Evolutionary conservation across 2,888 invertebrate genomes (phyloP).

Genomic region (Tribolium freemani): DNA sequence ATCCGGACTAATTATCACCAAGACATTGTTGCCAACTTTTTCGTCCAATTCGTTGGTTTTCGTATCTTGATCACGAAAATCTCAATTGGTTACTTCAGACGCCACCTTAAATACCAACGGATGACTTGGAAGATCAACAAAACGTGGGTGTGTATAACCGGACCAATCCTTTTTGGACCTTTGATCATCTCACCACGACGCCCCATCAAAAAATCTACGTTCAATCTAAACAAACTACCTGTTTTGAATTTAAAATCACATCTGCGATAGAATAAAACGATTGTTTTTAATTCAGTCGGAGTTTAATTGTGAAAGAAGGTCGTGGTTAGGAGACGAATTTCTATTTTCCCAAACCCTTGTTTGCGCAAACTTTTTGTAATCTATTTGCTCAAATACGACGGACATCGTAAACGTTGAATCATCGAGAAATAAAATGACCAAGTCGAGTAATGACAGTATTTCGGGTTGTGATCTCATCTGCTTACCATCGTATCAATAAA

Average conservation of each 20-base stretch:
- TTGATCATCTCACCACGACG: slow-evolving; percentile 9
- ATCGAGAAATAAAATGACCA: slow-evolving; percentile 20
- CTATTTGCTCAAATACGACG: slow-evolving; percentile 10
- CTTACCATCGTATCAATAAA: too few species aligned
- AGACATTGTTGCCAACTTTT: neutral
- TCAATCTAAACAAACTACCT: neutral
- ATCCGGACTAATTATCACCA: neutral
- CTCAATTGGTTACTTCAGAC: neutral
- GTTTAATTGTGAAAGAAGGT: neutral
- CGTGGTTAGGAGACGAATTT: neutral
- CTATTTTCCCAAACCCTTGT: neutral
- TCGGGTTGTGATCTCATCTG: slow-evolving; percentile 25
- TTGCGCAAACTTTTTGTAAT: slow-evolving; percentile 11
- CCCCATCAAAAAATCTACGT: neutral
- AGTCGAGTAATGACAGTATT: slow-evolving; percentile 24
- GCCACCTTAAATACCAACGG: slow-evolving; percentile 15
- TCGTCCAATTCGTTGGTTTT: neutral
- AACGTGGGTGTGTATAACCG: slow-evolving; percentile 23
- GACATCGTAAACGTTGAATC: slow-evolving; percentile 16
- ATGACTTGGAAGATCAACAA: slow-evolving; percentile 14
- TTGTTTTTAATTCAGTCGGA: neutral
- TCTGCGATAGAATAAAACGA: neutral
- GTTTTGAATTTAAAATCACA: slow-evolving; percentile 1
- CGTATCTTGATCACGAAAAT: neutral
- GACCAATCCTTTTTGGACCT: slow-evolving; percentile 20